phyloP scores from a whole-genome alignment of 2,888 invertebrate species.

The Teinopalpus imperialis region DNA sequence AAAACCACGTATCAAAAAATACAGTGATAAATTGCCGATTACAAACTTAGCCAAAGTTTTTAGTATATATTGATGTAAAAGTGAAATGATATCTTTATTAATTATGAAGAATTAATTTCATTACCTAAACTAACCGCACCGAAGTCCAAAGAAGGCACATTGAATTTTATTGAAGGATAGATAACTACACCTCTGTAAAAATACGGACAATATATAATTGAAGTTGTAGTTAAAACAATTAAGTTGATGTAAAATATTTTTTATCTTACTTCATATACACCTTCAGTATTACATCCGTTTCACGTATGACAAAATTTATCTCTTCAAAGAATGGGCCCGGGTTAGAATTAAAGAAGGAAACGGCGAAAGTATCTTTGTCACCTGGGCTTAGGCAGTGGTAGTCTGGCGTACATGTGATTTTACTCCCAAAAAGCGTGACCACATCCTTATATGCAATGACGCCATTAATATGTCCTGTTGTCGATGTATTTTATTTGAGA shows the following conservation, averaged over 20 bases:
- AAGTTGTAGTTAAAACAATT: slow-evolving; percentile 12
- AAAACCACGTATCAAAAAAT: no score
- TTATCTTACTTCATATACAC: slow-evolving; percentile 80
- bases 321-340: slow-evolving; percentile 84
- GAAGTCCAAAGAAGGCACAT: slow-evolving; percentile 78
- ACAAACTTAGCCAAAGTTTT: no score
- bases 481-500: no score
- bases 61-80: no score
- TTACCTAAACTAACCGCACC: slow-evolving; percentile 81
- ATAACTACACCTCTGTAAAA: slow-evolving; percentile 82
- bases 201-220: no score
- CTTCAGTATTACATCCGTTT: slow-evolving; percentile 78
- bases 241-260: not conserved
- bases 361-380: slow-evolving; percentile 73
- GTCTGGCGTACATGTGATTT: slow-evolving; percentile 74
- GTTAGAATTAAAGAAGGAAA: slow-evolving; percentile 80
- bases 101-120: no score
- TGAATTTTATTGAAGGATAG: slow-evolving; percentile 81
- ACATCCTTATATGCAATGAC: slow-evolving; percentile 71
- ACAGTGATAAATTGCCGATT: no score
- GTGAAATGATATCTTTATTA: no score
- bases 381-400: slow-evolving; percentile 70
- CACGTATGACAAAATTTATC: slow-evolving; percentile 81
- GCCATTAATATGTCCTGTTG: slow-evolving; percentile 82
- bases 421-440: slow-evolving; percentile 80